Conservation (phyloP, 2,888 invertebrate genomes). For the Protophormia terraenovae region DNA sequence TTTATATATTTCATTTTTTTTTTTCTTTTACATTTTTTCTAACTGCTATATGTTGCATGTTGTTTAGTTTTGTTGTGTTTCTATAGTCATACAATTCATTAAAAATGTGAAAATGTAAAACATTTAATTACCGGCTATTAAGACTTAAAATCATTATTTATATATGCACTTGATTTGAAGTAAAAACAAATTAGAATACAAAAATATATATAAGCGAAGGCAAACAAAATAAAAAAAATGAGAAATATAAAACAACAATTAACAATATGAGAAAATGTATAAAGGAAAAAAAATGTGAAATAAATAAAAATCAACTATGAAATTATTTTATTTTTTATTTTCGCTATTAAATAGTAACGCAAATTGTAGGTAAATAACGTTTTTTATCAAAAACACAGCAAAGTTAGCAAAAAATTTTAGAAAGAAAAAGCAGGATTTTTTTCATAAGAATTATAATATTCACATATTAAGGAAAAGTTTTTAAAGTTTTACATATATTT, state of each 20-base stretch:
- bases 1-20: conserved; percentile 15
- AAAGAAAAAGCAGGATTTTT: neutral
- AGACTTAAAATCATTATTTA: conserved; percentile 39
- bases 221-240: neutral
- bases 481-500: too few species aligned
- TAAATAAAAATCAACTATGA: neutral
- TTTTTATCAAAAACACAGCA: neutral
- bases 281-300: neutral
- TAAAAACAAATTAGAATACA: conserved; percentile 30
- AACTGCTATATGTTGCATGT: conserved; percentile 45
- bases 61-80: neutral
- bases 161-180: conserved; percentile 53
- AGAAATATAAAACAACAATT: neutral
- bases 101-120: conserved; percentile 61
- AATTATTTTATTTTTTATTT: too few species aligned
- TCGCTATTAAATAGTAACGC: neutral
- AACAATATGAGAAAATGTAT: neutral
- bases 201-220: too few species aligned
- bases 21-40: neutral
- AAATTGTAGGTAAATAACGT: neutral
- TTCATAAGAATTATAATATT: too few species aligned
- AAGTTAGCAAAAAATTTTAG: neutral
- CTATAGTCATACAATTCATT: conserved; percentile 16
- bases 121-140: conserved; percentile 63
- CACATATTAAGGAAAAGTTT: too few species aligned